These are phyloP conservation scores for Seladonia tumulorum DNA, from an alignment of 2,888 invertebrate genomes.

Conservation along the genomic window DNA sequence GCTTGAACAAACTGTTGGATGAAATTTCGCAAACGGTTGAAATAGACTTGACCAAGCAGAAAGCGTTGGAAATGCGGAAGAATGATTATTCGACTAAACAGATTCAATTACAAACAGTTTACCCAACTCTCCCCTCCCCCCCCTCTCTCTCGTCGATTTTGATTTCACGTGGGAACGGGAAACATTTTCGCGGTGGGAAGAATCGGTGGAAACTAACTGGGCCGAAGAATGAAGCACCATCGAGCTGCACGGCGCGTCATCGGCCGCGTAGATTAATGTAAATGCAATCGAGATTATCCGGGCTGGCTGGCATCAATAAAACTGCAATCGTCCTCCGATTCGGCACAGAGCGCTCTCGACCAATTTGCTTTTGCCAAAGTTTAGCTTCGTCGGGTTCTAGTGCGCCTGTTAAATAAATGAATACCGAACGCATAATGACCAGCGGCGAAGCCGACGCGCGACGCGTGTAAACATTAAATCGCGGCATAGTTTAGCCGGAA, in stretches of 20 bases:
- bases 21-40: neutral
- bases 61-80: neutral
- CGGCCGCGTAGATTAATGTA: conserved; percentile 57
- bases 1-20: neutral
- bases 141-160: neutral
- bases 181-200: neutral
- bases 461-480: conserved; percentile 23
- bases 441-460: neutral
- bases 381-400: conserved; percentile 35
- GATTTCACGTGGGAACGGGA: neutral
- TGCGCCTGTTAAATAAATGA: conserved; percentile 50
- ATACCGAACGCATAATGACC: conserved; percentile 41
- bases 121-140: neutral
- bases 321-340: conserved; percentile 52
- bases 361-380: conserved; percentile 46
- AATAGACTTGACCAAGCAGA: too few species aligned
- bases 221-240: neutral
- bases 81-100: neutral
- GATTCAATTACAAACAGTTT: neutral
- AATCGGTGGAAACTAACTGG: conserved; percentile 9
- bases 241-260: conserved; percentile 14
- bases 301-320: conserved; percentile 59
- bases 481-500: neutral
- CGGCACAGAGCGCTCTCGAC: neutral
- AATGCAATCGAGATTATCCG: conserved; percentile 62